Evolutionary conservation across 2,888 invertebrate genomes (phyloP).

Genomic region (Drosophila ezoana): DNA sequence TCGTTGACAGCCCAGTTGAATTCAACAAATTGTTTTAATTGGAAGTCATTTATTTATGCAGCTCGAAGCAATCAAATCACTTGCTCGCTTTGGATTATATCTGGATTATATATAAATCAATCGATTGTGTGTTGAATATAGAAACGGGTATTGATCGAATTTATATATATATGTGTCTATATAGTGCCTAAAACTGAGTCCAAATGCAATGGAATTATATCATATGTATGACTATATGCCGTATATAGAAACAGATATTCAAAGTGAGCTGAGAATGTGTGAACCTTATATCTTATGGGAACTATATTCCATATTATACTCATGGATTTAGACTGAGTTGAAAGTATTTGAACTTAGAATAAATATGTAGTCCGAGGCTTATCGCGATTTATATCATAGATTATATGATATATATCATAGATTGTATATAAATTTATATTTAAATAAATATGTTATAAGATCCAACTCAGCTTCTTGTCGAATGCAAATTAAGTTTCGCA

Average conservation of each 20-base stretch:
- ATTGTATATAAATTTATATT: too few relatives aligned
- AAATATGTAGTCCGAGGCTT: too few relatives aligned
- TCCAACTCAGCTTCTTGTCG: too few relatives aligned
- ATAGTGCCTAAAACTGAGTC: too few relatives aligned
- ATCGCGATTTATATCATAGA: neutral
- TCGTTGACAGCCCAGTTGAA: slow-evolving; percentile 68
- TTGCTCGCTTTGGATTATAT: slow-evolving; percentile 39
- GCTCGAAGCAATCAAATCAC: slow-evolving; percentile 76
- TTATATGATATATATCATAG: neutral
- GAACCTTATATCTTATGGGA: too few relatives aligned
- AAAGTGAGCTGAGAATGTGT: too few relatives aligned
- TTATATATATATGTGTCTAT: neutral
- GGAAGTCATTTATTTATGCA: slow-evolving; percentile 71
- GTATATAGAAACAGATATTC: neutral
- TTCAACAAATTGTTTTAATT: slow-evolving; percentile 76
- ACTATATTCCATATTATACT: too few relatives aligned
- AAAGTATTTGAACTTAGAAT: too few relatives aligned
- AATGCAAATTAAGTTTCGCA: neutral
- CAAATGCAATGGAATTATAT: neutral
- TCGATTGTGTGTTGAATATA: slow-evolving; percentile 1
- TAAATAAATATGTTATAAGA: too few relatives aligned
- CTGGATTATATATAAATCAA: slow-evolving; percentile 8
- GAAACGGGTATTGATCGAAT: neutral
- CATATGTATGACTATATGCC: neutral
- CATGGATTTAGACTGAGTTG: too few relatives aligned